These are phyloP conservation scores for Ariolimax columbianus DNA, from an alignment of 2,888 invertebrate genomes.

Conservation along the genomic window DNA sequence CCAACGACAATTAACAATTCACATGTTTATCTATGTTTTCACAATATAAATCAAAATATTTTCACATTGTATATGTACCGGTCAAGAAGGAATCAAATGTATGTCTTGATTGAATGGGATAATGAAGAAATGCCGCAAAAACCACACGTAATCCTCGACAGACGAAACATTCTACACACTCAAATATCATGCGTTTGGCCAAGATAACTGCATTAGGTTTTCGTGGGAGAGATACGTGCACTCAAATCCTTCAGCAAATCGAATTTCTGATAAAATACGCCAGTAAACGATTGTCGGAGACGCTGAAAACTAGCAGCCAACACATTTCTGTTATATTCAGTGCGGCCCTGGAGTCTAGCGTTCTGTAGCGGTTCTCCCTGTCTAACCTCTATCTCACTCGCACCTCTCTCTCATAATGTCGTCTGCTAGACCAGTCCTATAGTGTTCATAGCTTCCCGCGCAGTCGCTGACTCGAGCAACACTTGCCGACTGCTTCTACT, in stretches of 20 bases:
- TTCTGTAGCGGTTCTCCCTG: background rate
- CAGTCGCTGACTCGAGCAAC: background rate
- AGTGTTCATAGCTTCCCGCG: conserved; percentile 2
- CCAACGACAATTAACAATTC: too few relatives aligned
- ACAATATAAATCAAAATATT: too few relatives aligned
- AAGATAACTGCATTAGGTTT: background rate
- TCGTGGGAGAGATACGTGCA: background rate
- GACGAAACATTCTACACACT: background rate
- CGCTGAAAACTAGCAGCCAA: background rate
- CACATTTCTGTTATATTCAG: conserved; percentile 5
- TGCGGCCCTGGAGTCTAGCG: background rate
- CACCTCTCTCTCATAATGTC: background rate
- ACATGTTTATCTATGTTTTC: too few relatives aligned
- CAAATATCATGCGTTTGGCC: background rate
- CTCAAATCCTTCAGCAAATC: conserved; percentile 30
- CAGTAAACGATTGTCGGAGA: background rate
- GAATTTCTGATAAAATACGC: conserved; percentile 4
- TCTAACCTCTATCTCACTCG: background rate
- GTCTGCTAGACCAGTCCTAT: background rate
- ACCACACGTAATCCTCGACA: background rate
- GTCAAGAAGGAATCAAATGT: background rate
- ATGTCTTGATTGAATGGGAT: background rate
- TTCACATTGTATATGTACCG: too few relatives aligned
- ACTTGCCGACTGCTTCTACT: background rate
- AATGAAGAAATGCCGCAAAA: background rate